A percentile compares a stretch with the other conserved stretches of the same genome.
These are phyloP conservation scores for Antheraea assamensis DNA, from an alignment of 2,888 invertebrate species.

Conservation along the genomic window DNA sequence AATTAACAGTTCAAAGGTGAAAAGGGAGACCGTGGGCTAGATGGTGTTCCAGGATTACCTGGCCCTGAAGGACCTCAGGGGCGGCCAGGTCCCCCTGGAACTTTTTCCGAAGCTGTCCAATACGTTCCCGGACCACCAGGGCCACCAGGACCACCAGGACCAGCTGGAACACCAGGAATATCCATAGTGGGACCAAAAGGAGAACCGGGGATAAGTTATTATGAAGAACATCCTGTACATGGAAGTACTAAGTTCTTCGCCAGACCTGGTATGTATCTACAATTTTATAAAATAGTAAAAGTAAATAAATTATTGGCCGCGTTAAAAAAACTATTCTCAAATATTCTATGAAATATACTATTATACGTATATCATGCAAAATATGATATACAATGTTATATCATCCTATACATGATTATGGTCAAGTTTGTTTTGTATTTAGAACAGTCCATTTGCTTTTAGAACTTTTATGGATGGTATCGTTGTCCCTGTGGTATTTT, in stretches of 20 bases:
- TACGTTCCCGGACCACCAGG: conserved; percentile 87
- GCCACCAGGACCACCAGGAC: conserved; percentile 88
- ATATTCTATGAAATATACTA: neutral
- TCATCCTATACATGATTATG: too few species aligned
- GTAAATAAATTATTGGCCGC: neutral
- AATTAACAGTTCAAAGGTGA: conserved; percentile 81
- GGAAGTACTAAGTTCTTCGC: conserved; percentile 78
- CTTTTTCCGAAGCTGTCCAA: conserved; percentile 65
- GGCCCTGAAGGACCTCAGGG: conserved; percentile 83
- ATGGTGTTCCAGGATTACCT: conserved; percentile 83
- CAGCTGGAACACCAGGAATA: conserved; percentile 87
- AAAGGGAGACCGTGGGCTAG: conserved; percentile 87
- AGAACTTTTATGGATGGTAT: too few species aligned
- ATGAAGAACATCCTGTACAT: conserved; percentile 78
- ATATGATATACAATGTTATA: too few species aligned
- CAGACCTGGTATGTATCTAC: conserved; percentile 55
- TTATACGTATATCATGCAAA: too few species aligned
- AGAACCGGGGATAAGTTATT: conserved; percentile 86
- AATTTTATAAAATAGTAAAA: neutral
- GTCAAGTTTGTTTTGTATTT: too few species aligned
- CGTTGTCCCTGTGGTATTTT: too few species aligned
- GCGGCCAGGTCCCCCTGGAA: conserved; percentile 83
- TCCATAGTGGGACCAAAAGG: conserved; percentile 91
- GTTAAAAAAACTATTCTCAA: neutral
- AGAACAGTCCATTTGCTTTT: too few species aligned